phyloP scores from a whole-genome alignment of 2,113 vertebrate genomes.

The Semicossyphus pulcher region DNA sequence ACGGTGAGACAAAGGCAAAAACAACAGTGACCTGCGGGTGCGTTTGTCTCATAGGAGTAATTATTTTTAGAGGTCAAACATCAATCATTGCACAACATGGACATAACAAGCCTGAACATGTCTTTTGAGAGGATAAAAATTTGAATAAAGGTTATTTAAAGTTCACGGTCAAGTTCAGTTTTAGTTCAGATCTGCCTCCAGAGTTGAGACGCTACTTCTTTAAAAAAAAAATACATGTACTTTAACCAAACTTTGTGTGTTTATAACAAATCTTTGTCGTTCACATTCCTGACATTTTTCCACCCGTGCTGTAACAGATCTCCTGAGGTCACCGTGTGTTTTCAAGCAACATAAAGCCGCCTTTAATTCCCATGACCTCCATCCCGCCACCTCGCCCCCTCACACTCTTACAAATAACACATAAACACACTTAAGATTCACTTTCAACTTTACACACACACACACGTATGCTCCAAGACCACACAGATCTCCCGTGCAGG shows the following conservation, averaged over 20 bases:
- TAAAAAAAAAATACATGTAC: neutral
- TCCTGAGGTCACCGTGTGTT: neutral
- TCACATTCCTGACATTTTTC: too few relatives aligned
- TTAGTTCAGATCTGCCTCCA: conserved; percentile 19
- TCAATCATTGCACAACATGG: conserved; percentile 37
- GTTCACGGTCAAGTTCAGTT: conserved; percentile 46
- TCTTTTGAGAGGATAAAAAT: neutral
- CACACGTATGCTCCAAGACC: conserved; percentile 14
- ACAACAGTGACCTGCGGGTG: conserved; percentile 24
- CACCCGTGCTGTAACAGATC: too few relatives aligned
- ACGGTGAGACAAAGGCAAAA: conserved; percentile 30
- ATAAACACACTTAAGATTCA: conserved; percentile 34
- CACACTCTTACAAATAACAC: conserved; percentile 1
- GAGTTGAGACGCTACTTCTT: neutral
- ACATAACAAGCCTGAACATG: conserved; percentile 43
- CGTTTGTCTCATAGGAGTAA: conserved; percentile 46
- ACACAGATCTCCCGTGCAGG: conserved; percentile 48
- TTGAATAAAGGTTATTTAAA: conserved; percentile 23
- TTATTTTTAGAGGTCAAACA: conserved; percentile 55
- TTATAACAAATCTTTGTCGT: neutral
- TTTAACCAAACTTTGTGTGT: neutral
- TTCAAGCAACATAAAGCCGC: neutral
- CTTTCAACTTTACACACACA: conserved; percentile 23
- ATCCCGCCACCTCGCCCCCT: neutral
- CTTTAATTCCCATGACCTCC: conserved; percentile 5